Evolutionary conservation across 2,797 vertebrate species (phyloP).

Genomic region (Masticophis lateralis): DNA sequence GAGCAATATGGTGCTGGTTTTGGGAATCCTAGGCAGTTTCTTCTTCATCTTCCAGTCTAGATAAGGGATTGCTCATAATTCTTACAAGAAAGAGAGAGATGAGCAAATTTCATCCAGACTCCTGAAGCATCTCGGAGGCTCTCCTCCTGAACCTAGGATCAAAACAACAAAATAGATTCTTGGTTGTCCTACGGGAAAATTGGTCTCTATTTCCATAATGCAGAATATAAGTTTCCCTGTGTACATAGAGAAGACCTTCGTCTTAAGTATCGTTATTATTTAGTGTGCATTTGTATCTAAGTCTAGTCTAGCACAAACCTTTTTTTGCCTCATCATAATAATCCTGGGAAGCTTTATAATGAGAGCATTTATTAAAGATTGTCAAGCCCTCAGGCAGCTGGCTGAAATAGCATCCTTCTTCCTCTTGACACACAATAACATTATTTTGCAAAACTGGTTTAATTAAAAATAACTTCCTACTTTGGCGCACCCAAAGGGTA

Average conservation of each 20-base stretch:
- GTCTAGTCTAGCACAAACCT: background rate
- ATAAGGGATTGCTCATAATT: background rate
- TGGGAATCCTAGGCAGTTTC: constrained; percentile 51
- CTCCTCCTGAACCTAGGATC: background rate
- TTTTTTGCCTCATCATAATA: background rate
- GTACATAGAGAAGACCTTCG: background rate
- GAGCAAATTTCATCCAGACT: too few relatives aligned
- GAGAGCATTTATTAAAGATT: background rate
- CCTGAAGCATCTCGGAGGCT: background rate
- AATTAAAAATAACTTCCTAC: background rate
- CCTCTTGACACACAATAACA: background rate
- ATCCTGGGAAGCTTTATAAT: background rate
- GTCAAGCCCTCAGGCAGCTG: background rate
- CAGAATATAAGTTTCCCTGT: background rate
- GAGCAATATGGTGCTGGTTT: constrained; percentile 38
- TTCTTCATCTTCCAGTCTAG: constrained; percentile 45
- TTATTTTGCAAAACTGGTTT: background rate
- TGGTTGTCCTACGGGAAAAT: background rate
- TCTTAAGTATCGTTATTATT: background rate
- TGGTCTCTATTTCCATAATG: background rate
- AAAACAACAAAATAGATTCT: background rate
- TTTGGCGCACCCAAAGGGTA: background rate
- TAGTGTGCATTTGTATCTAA: background rate
- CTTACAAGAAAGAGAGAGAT: background rate
- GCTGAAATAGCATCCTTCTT: background rate